Evolutionary conservation across 1,140 invertebrate genomes (phyloP).

Genomic region (Helicoverpa zea): DNA sequence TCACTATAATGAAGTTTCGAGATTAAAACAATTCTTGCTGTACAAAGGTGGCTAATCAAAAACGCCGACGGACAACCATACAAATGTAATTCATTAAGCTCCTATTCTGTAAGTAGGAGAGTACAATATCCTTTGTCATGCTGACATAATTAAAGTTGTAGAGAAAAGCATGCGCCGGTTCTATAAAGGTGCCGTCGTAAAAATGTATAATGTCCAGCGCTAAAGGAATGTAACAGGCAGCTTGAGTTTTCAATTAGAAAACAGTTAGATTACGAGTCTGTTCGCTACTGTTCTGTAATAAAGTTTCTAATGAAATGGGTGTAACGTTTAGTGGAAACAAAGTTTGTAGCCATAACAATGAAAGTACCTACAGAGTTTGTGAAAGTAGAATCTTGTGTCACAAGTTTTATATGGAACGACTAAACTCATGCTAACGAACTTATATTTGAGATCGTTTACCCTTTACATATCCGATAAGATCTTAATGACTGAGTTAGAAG

Average conservation of each 20-base stretch:
- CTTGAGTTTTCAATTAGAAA: slow-evolving; percentile 65
- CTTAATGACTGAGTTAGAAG: slow-evolving; percentile 20
- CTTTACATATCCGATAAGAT: slow-evolving; percentile 18
- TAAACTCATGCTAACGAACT: slow-evolving; percentile 17
- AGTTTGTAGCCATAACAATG: slow-evolving; percentile 44
- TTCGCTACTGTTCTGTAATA: slow-evolving; percentile 43
- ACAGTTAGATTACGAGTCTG: slow-evolving; percentile 30
- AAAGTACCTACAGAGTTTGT: slow-evolving; percentile 51
- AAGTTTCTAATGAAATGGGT: slow-evolving; percentile 45
- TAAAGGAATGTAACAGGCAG: slow-evolving; percentile 58
- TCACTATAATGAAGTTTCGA: slow-evolving; percentile 43
- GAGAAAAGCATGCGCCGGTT: slow-evolving; percentile 53
- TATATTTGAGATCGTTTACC: slow-evolving; percentile 24
- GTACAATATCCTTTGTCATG: slow-evolving; percentile 45
- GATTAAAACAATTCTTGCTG: slow-evolving; percentile 57
- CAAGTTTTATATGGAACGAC: slow-evolving; percentile 35
- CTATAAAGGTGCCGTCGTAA: slow-evolving; percentile 69
- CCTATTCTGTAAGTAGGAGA: slow-evolving; percentile 39
- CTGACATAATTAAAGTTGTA: slow-evolving; percentile 1
- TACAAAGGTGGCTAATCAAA: slow-evolving; percentile 61
- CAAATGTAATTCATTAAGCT: background rate
- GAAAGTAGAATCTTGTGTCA: slow-evolving; percentile 52
- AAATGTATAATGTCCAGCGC: slow-evolving; percentile 64
- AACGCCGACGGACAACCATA: slow-evolving; percentile 39
- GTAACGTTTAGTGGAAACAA: background rate